Evolutionary conservation across 2,888 invertebrate genomes (phyloP).

Genomic region (Tiliacea citrago): DNA sequence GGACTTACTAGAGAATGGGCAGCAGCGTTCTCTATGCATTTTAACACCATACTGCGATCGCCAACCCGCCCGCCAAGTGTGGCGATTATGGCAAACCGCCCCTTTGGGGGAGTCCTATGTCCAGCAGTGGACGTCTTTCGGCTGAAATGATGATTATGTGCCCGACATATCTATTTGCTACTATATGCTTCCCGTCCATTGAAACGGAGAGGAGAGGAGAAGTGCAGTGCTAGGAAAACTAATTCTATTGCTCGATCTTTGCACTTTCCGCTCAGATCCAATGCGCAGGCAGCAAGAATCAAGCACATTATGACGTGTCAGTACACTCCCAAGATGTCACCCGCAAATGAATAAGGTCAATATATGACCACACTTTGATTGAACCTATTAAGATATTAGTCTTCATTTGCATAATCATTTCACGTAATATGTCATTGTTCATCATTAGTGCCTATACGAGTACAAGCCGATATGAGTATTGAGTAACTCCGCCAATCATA

Average conservation of each 20-base stretch:
- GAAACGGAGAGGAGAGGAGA: not conserved
- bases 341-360: conserved; percentile 36
- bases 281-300: not conserved
- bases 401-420: conserved; percentile 46
- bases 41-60: no score
- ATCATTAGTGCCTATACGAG: conserved; percentile 21
- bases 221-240: not conserved
- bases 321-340: conserved; percentile 5
- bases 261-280: not conserved
- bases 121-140: no score
- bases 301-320: not conserved
- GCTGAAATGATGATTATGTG: no score
- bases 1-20: no score
- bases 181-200: not conserved
- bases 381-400: conserved; percentile 51
- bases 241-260: not conserved
- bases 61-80: no score
- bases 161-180: no score
- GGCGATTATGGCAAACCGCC: no score
- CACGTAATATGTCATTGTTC: conserved; percentile 57
- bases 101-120: no score
- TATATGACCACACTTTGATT: conserved; percentile 38
- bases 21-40: no score
- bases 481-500: conserved; percentile 30
- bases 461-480: conserved; percentile 35